phyloP scores from a whole-genome alignment of 2,888 invertebrate genomes.

The Volucella inanis region DNA sequence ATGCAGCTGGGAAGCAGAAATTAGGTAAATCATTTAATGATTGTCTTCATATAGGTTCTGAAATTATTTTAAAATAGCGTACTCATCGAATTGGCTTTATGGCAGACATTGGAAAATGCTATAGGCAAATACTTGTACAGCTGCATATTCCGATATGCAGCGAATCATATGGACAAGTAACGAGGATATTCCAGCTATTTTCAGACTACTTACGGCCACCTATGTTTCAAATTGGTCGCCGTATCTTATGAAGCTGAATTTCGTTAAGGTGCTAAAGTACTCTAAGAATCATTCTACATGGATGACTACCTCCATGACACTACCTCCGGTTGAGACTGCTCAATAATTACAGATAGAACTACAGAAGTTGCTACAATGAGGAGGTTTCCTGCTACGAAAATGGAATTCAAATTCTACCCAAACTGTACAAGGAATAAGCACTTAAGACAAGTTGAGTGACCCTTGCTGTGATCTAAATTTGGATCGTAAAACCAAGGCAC shows the following conservation, averaged over 20 bases:
- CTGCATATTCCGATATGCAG: constrained; percentile 33
- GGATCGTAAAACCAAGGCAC: constrained; percentile 12
- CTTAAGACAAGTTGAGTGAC: too few relatives aligned
- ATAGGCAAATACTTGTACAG: constrained; percentile 61
- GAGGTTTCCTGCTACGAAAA: too few relatives aligned
- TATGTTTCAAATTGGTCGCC: constrained; percentile 49
- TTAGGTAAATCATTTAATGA: constrained; percentile 28
- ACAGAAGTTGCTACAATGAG: too few relatives aligned
- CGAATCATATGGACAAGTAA: constrained; percentile 56
- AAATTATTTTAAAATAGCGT: constrained; percentile 58
- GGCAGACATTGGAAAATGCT: constrained; percentile 71
- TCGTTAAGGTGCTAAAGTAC: too few relatives aligned
- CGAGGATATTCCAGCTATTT: constrained; percentile 8
- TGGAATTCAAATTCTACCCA: constrained; percentile 52
- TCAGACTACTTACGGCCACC: constrained; percentile 53
- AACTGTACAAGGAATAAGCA: constrained; percentile 4
- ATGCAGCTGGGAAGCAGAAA: constrained; percentile 43
- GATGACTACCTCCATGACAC: too few relatives aligned
- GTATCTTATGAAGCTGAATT: too few relatives aligned
- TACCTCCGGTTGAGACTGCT: too few relatives aligned
- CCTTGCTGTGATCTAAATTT: neutral
- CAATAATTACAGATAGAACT: too few relatives aligned
- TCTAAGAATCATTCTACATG: too few relatives aligned
- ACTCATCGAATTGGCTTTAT: constrained; percentile 64
- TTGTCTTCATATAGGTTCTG: constrained; percentile 65